phyloP scores from a whole-genome alignment of 2,888 invertebrate species.

The Idaea aversata region DNA sequence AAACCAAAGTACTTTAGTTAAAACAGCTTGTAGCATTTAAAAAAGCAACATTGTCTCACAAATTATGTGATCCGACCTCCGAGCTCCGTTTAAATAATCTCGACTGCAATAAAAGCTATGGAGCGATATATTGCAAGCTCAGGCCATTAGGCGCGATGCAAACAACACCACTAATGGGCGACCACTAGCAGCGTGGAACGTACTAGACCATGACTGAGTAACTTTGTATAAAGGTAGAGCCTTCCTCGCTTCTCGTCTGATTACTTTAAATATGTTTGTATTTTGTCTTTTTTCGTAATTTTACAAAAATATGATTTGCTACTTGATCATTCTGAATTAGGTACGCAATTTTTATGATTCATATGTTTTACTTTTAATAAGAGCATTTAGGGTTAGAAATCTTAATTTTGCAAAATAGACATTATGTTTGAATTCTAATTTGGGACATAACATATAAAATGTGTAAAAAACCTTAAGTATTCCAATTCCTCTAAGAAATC shows the following conservation, averaged over 20 bases:
- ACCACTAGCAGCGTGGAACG: slow-evolving; percentile 23
- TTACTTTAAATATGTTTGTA: background rate
- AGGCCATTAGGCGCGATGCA: slow-evolving; percentile 49
- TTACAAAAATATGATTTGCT: background rate
- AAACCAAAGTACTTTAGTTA: background rate
- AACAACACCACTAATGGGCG: slow-evolving; percentile 51
- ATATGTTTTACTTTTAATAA: too few species aligned
- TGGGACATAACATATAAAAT: too few species aligned
- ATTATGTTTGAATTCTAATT: too few species aligned
- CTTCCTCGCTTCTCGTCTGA: background rate
- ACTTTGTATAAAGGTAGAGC: background rate
- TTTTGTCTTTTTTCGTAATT: background rate
- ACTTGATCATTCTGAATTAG: too few species aligned
- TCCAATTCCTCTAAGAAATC: too few species aligned
- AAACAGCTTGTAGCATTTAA: background rate
- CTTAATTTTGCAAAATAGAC: too few species aligned
- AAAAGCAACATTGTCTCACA: background rate
- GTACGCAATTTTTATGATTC: too few species aligned
- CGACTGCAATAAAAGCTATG: slow-evolving; percentile 56
- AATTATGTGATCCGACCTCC: background rate
- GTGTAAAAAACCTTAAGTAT: too few species aligned
- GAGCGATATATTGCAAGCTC: slow-evolving; percentile 59
- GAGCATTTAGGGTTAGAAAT: too few species aligned
- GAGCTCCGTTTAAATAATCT: slow-evolving; percentile 56
- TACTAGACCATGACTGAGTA: background rate